Base-by-base conservation (phyloP, 2,888 invertebrate genomes). In the Heliconius erato region DNA sequence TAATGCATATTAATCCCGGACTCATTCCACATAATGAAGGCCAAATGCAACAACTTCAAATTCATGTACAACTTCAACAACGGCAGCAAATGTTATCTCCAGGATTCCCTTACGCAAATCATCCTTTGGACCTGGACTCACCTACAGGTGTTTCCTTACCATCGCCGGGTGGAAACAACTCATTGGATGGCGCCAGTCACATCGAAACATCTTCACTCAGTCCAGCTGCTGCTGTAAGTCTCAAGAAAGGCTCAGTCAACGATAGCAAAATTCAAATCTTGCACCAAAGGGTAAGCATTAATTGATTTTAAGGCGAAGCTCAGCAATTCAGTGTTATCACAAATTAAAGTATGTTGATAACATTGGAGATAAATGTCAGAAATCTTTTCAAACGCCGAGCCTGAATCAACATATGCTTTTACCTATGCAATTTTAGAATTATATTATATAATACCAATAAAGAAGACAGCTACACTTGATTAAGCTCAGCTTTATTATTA, bases 251-350 rank as follows among this genome's bases (percentile, higher is more conserved):
- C 94, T 95, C 96, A 91, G 91, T 96, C 96, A 91, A 96, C 96
- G 92, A 97, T 96, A 92, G 95, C 96, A 92, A 96, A 96, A 88
- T 96, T 94, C 93, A 94, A 90, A 97, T 98, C 95, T 97, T 98
- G 93, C 98, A 98, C 94, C 98, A 98, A 96, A 97, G 98, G 98
- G 98, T 98, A 98, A 98, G 98, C 97, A 96, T 95, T 92, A 92
- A 91, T 95, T 96, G 96, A 95, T 95, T 96, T 91, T 95, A 95
- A 91, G 96, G 97, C 93, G 96, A 97, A 93, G 96, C 96, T 93
- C 92, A 90, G 88, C 89, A 78, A 90, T 92, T 94, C 91, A 88
- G 89, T 91, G 92, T 94, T 92, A 90, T 92, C 88, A 72, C 84
- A 49, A 74, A 86, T 85, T 82, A 84, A 82, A 84, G 85, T 87